These are phyloP conservation scores for Agriopis leucophaearia DNA, from an alignment of 2,888 invertebrate species.

Conservation along the genomic window DNA sequence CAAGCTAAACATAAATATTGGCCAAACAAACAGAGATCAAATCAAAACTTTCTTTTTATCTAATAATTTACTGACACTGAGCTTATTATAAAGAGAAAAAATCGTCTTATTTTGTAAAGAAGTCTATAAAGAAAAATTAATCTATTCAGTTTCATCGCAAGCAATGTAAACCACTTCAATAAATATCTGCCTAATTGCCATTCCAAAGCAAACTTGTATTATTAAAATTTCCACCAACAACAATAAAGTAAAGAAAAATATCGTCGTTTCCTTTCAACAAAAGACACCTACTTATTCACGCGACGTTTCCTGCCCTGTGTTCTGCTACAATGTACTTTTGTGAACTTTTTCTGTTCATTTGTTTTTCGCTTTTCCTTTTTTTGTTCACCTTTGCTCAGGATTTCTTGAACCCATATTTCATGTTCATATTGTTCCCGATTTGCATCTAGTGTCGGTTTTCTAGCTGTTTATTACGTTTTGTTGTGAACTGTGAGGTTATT, in stretches of 20 bases:
- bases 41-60: slow-evolving; percentile 14
- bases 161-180: slow-evolving; percentile 44
- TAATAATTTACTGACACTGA: slow-evolving; percentile 2
- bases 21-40: background rate
- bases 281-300: slow-evolving; percentile 78
- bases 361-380: slow-evolving; percentile 66
- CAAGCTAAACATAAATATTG: background rate
- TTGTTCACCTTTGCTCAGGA: slow-evolving; percentile 73
- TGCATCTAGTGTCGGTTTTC: slow-evolving; percentile 60
- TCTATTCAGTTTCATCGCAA: slow-evolving; percentile 18
- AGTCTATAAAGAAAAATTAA: slow-evolving; percentile 32
- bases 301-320: slow-evolving; percentile 79
- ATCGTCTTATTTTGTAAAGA: background rate
- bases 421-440: slow-evolving; percentile 82
- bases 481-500: slow-evolving; percentile 52
- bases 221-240: slow-evolving; percentile 40
- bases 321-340: slow-evolving; percentile 71
- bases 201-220: slow-evolving; percentile 30
- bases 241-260: slow-evolving; percentile 58
- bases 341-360: slow-evolving; percentile 83
- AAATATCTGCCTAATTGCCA: slow-evolving; percentile 47
- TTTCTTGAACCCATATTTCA: slow-evolving; percentile 86
- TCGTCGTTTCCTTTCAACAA: slow-evolving; percentile 58
- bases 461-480: slow-evolving; percentile 49
- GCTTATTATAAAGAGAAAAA: slow-evolving; percentile 9